phyloP scores from a whole-genome alignment of 1,140 invertebrate species.

The Aphelinus atriplicis region DNA sequence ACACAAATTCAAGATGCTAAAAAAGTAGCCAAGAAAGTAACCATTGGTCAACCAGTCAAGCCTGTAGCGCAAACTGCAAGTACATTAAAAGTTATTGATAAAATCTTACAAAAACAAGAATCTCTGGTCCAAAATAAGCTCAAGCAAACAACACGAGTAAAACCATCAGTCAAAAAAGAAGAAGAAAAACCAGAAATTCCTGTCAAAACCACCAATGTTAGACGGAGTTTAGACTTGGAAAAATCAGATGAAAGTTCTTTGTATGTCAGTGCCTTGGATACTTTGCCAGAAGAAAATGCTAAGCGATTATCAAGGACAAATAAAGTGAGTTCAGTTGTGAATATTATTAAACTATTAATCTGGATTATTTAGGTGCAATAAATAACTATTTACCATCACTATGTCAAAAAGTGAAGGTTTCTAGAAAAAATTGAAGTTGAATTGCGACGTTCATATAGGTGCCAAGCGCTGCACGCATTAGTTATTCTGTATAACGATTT shows the following conservation, averaged over 20 bases:
- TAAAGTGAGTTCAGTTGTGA: slow-evolving; percentile 60
- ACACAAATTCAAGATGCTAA: slow-evolving; percentile 53
- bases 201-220: slow-evolving; percentile 48
- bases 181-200: slow-evolving; percentile 48
- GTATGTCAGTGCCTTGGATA: slow-evolving; percentile 81
- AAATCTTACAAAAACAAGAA: slow-evolving; percentile 42
- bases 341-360: too few relatives aligned
- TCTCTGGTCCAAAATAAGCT: slow-evolving; percentile 41
- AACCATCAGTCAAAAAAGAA: slow-evolving; percentile 50
- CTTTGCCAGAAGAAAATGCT: slow-evolving; percentile 61
- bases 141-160: slow-evolving; percentile 48
- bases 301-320: slow-evolving; percentile 44
- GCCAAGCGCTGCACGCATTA: too few relatives aligned
- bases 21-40: slow-evolving; percentile 49
- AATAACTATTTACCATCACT: too few relatives aligned
- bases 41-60: slow-evolving; percentile 40
- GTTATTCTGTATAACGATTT: too few relatives aligned
- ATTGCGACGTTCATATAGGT: too few relatives aligned
- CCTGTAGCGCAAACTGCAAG: slow-evolving; percentile 31
- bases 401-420: too few relatives aligned
- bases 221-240: slow-evolving; percentile 64
- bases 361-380: too few relatives aligned
- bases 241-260: slow-evolving; percentile 74
- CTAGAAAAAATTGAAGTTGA: too few relatives aligned
- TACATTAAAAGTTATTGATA: slow-evolving; percentile 33